These are phyloP conservation scores for Vidua chalybeata DNA, from an alignment of 2,113 vertebrate genomes.

Conservation along the genomic window DNA sequence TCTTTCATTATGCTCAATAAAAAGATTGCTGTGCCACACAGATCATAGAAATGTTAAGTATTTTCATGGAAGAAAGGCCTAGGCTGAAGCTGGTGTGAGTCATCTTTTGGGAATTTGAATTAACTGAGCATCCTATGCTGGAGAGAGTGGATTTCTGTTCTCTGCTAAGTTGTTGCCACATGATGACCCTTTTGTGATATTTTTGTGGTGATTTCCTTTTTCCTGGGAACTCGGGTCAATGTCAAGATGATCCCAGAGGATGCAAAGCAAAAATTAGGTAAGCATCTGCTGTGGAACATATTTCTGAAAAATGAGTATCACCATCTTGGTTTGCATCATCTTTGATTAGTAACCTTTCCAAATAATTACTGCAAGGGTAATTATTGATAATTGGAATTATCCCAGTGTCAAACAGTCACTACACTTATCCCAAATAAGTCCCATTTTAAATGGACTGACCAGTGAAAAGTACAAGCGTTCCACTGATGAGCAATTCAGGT, in stretches of 20 bases:
- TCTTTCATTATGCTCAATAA: not conserved
- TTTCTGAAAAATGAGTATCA: not conserved
- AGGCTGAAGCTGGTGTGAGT: not conserved
- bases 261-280: not conserved
- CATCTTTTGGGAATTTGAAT: not conserved
- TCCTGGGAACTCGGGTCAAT: not conserved
- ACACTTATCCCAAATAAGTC: not conserved
- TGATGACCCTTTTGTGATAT: not conserved
- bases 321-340: not conserved
- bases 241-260: conserved; percentile 4
- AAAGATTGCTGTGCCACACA: not conserved
- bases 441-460: not conserved
- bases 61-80: not conserved
- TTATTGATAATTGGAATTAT: not conserved
- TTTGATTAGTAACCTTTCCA: not conserved
- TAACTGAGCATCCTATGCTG: not conserved
- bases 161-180: not conserved
- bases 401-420: not conserved
- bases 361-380: not conserved
- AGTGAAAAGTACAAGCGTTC: not conserved
- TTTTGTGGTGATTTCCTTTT: not conserved
- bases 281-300: not conserved
- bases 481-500: not conserved
- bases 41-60: conserved; percentile 11
- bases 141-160: not conserved